Evolutionary conservation across 2,113 vertebrate species (phyloP).

Genomic region (Mystacornis crossleyi): DNA sequence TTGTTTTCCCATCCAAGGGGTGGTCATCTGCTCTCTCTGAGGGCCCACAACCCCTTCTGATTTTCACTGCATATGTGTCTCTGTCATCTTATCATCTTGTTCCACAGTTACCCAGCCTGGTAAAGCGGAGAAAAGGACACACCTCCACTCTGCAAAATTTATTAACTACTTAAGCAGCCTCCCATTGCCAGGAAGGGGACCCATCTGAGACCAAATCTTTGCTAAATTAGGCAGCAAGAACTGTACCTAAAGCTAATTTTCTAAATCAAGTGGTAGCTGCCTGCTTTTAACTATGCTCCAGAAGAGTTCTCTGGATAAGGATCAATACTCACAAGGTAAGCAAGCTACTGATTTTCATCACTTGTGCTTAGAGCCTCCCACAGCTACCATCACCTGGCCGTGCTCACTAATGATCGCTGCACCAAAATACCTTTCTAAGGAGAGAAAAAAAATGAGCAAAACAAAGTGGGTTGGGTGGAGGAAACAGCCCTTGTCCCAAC

Average conservation of each 20-base stretch:
- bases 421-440: not conserved
- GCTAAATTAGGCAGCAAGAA: not conserved
- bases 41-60: not conserved
- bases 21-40: not conserved
- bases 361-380: not conserved
- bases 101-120: not conserved
- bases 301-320: not conserved
- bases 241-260: not conserved
- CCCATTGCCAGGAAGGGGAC: not conserved
- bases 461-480: not conserved
- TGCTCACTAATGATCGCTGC: not conserved
- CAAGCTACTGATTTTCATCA: not conserved
- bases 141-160: not conserved
- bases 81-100: not conserved
- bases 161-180: not conserved
- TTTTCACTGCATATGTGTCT: not conserved
- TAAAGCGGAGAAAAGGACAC: not conserved
- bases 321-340: not conserved
- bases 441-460: not conserved
- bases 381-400: not conserved
- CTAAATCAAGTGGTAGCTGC: not conserved
- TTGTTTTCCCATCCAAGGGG: not conserved
- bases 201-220: not conserved
- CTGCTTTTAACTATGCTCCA: not conserved
- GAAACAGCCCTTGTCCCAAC: fast-evolving